These are phyloP conservation scores for Grallaria varia DNA, from an alignment of 2,113 vertebrate species.

Conservation along the genomic window DNA sequence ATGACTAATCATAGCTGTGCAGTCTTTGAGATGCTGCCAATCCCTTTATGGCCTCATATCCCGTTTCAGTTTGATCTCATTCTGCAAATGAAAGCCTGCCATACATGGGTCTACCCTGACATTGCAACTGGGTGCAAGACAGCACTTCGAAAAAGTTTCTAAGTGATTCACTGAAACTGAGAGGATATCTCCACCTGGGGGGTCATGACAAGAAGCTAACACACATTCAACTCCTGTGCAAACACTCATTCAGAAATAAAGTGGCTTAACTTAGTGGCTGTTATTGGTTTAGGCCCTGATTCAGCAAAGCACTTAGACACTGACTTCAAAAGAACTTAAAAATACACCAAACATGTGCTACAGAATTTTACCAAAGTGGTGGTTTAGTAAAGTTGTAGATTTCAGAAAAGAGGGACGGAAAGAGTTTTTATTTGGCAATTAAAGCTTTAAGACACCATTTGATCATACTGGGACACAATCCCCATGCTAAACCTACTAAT, in stretches of 20 bases:
- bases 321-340: conserved; percentile 17
- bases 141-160: neutral
- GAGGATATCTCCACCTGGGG: neutral
- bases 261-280: neutral
- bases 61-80: conserved; percentile 28
- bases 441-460: neutral
- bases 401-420: neutral
- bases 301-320: conserved; percentile 39
- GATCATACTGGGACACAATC: neutral
- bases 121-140: neutral
- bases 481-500: neutral
- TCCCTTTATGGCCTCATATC: neutral
- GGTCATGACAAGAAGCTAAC: neutral
- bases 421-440: neutral
- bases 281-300: conserved; percentile 29
- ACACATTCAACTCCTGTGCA: neutral
- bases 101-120: neutral
- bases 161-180: neutral
- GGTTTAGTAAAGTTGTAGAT: neutral
- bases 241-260: conserved; percentile 11
- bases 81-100: neutral
- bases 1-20: conserved; percentile 35
- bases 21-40: conserved; percentile 53
- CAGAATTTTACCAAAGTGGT: neutral
- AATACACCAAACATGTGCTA: neutral